Conservation (phyloP, 2,797 vertebrate genomes). For the Sebastes itinus region DNA sequence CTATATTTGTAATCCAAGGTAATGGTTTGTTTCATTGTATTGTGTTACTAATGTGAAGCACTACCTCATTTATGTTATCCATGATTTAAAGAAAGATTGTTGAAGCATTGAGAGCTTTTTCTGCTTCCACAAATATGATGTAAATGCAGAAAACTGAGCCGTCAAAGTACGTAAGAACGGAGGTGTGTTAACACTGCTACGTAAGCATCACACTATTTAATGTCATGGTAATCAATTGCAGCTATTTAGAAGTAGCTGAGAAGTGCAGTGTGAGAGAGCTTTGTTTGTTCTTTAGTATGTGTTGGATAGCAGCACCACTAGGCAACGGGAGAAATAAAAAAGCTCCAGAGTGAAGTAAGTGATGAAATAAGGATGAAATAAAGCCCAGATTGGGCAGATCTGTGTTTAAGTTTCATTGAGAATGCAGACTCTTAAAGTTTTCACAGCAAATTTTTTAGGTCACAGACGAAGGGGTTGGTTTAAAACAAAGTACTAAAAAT, state of each 20-base stretch:
- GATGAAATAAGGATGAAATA: slow-evolving; percentile 25
- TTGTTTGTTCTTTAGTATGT: not conserved
- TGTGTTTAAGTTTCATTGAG: not conserved
- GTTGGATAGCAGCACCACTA: not conserved
- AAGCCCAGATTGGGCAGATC: not conserved
- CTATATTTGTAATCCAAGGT: not conserved
- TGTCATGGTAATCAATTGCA: not conserved
- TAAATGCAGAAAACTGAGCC: not conserved
- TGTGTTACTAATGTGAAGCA: not conserved
- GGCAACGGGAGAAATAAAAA: not conserved
- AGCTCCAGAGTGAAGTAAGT: not conserved
- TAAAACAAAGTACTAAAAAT: slow-evolving; percentile 30
- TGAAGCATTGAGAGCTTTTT: not conserved
- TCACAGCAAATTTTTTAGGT: slow-evolving; percentile 13
- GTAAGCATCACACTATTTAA: not conserved
- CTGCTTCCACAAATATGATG: not conserved
- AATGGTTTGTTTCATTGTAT: not conserved
- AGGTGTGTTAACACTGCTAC: not conserved
- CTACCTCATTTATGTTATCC: not conserved
- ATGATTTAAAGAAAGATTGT: not conserved
- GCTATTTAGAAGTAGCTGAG: not conserved
- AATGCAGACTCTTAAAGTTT: slow-evolving; percentile 2
- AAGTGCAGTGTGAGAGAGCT: not conserved
- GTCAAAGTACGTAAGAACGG: not conserved
- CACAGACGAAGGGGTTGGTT: slow-evolving; percentile 14